Percentiles rank a stretch among this genome's conserved stretches.
phyloP scores from a whole-genome alignment of 1,140 invertebrate genomes.

The Lysiphlebus fabarum region DNA sequence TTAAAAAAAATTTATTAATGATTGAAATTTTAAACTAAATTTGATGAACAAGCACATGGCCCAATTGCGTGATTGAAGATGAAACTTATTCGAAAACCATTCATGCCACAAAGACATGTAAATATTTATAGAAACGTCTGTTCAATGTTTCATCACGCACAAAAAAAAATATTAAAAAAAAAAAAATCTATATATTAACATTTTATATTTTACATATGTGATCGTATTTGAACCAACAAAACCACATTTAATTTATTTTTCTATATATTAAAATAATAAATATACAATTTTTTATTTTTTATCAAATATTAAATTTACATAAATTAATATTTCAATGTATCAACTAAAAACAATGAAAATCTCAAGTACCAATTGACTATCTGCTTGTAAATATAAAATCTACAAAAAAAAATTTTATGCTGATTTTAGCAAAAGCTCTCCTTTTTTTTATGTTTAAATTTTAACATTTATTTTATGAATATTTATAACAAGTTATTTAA shows the following conservation, averaged over 20 bases:
- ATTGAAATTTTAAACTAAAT: too few species aligned
- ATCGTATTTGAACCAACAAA: conserved; percentile 20
- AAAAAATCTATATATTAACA: conserved; percentile 2
- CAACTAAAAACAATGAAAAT: conserved; percentile 11
- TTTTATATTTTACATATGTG: conserved; percentile 1
- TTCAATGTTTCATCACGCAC: conserved; percentile 24
- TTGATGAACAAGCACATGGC: too few species aligned
- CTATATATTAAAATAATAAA: not conserved
- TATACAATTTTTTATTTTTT: conserved; percentile 17
- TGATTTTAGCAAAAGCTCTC: not conserved
- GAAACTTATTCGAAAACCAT: conserved; percentile 16
- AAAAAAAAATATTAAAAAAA: not conserved
- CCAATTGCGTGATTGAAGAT: too few species aligned
- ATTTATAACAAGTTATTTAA: too few species aligned
- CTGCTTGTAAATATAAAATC: not conserved
- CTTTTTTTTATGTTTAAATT: not conserved
- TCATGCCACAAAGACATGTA: conserved; percentile 16
- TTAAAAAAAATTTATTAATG: too few species aligned
- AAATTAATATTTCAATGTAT: not conserved
- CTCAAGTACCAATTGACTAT: conserved; percentile 4
- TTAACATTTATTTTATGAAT: not conserved
- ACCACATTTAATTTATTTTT: not conserved
- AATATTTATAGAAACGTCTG: conserved; percentile 33
- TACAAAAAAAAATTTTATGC: not conserved
- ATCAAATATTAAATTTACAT: conserved; percentile 35